Evolutionary conservation across 2,888 invertebrate species (phyloP), one percentile per base, ranked within the genome.

Genomic region (Meloe dianella): DNA sequence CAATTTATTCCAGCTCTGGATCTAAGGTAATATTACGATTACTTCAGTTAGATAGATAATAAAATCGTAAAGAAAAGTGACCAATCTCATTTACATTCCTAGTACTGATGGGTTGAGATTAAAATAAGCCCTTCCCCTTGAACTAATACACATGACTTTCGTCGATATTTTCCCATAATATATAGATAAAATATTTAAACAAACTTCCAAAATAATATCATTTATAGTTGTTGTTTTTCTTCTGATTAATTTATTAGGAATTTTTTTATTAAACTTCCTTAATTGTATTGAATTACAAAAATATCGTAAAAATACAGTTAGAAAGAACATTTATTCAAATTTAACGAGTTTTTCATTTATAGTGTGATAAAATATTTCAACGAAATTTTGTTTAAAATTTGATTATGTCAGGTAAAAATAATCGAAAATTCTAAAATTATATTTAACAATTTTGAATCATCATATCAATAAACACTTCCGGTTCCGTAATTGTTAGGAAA

Each of bases 21-120:
- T n/a, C n/a, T n/a, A n/a, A 47, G 47, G 47, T 47, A 47, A 47
- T 47, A 47, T n/a, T 14, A 38, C 9, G 47, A 47, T 47, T 47
- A 47, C 20, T 47, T 47, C 47, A 47, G 17, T 47, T 47, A 47
- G n/a, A n/a, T n/a, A n/a, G n/a, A n/a, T n/a, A 47, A 20, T 20
- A 38, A 47, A 47, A 47, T 20, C 4, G 20, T 17, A 2, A 47
- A 17, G 47, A 47, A 47, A 47, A 47, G 20, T 47, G 47, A 20
- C 47, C 47, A 47, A 47, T 47, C 47, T 47, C 47, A 6, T 4
- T 47, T 47, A 20, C 20, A 47, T 47, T 47, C 20, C 17, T 9
- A 20, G 47, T 47, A 47, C 2, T 17, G 20, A 47, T 7, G 17
- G 47, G 20, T 20, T 47, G 47, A 47, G 47, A 47, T 47, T 47